These are phyloP conservation scores for Indri indri DNA, from an alignment of 2,113 vertebrate genomes.

Conservation along the genomic window DNA sequence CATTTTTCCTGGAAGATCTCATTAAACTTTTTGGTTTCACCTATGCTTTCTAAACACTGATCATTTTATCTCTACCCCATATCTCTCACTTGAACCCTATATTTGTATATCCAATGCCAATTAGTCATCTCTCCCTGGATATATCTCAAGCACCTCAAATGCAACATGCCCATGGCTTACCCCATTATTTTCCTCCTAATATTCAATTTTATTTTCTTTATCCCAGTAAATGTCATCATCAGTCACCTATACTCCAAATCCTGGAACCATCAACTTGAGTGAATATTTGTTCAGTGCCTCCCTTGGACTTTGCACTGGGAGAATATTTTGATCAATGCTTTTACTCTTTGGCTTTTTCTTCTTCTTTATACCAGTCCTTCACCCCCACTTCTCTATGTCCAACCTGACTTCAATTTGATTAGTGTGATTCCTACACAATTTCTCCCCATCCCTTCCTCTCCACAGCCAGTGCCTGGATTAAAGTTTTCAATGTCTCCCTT, in stretches of 20 bases:
- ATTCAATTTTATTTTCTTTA: background rate
- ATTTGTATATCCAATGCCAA: background rate
- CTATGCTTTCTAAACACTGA: background rate
- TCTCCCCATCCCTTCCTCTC: background rate
- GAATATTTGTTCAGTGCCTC: background rate
- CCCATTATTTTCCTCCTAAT: background rate
- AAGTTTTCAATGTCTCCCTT: background rate
- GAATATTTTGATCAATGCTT: background rate
- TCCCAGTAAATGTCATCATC: background rate
- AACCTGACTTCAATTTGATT: background rate
- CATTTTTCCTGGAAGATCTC: background rate
- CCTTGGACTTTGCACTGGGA: background rate
- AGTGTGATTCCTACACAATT: background rate
- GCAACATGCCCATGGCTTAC: background rate
- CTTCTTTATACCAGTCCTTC: background rate
- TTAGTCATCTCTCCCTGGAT: background rate
- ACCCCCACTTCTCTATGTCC: background rate
- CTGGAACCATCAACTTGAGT: background rate
- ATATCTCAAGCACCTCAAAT: background rate
- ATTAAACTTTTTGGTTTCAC: background rate
- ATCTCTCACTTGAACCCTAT: background rate
- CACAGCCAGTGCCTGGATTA: background rate
- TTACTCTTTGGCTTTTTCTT: background rate
- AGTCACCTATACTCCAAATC: background rate
- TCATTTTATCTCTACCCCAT: background rate